Conservation (phyloP, 2,888 invertebrate genomes). For the Melieria crassipennis region DNA sequence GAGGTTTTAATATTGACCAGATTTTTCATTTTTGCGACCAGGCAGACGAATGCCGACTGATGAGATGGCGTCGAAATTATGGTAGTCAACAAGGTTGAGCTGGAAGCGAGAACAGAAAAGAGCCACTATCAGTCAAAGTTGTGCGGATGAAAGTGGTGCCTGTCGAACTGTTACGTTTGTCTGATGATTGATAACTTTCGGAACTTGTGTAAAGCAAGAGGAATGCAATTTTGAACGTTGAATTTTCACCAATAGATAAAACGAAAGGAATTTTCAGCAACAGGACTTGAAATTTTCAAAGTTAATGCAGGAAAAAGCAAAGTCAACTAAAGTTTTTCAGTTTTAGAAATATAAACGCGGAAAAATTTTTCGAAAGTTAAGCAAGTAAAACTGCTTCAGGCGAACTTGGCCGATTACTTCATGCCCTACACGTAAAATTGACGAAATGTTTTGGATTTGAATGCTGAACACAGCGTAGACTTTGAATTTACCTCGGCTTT, state of each 20-base stretch:
- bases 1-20: conserved; percentile 31
- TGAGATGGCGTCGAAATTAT: conserved; percentile 41
- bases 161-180: neutral
- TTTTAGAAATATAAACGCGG: conserved; percentile 12
- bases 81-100: conserved; percentile 41
- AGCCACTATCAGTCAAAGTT: too few relatives aligned
- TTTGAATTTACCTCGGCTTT: conserved; percentile 46
- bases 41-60: conserved; percentile 49
- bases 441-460: neutral
- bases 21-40: conserved; percentile 44
- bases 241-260: conserved; percentile 27
- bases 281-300: conserved; percentile 30
- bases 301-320: conserved; percentile 29
- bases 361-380: conserved; percentile 5
- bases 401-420: too few relatives aligned
- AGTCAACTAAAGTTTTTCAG: conserved; percentile 16
- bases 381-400: too few relatives aligned
- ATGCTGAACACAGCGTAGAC: neutral
- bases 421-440: too few relatives aligned
- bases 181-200: neutral
- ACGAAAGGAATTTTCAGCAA: conserved; percentile 23
- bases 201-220: neutral
- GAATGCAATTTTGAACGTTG: conserved; percentile 24
- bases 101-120: conserved; percentile 22
- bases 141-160: too few relatives aligned